Evolutionary conservation across 2,113 vertebrate genomes (phyloP), one percentile per base, ranked within the genome.

Genomic region (Ctenodactylus gundi): DNA sequence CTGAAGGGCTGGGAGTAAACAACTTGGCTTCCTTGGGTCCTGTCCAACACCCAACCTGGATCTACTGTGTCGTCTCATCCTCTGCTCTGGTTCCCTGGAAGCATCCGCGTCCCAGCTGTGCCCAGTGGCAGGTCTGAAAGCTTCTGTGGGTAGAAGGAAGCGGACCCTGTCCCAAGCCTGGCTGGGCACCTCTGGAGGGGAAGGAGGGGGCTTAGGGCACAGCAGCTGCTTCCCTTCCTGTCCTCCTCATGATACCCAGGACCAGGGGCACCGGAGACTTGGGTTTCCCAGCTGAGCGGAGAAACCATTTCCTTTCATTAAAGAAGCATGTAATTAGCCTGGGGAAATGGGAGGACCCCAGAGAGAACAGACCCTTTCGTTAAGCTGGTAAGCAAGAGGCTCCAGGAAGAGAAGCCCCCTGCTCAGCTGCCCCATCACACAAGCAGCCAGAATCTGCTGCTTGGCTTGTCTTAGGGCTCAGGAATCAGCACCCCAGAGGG

Each of bases 221-320:
- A 72, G 62, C 92, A 95, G 90, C 96, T 85, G 93, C 91, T 90
- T 85, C 46, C 64, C 36, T 78, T 65, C 91, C 41, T 49, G 39
- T n/a, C 62, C 72, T 90, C 93, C 90, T 87, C 72, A 18, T 65
- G 88, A 92, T 44, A 70, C 91, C 64, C 92, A 67, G 0, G 27
- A 78, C 0, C 31, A 90, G 53, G 80, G 91, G 87, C 93, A 92
- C 41, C 46, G 1, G 92, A 86, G 77, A 91, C 84, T 65, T 62
- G 84, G 65, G 81, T 78, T 90, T 96, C 96, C 81, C 95, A 95
- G 84, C 90, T 97, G 39, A 31, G 64, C 90, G 23, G 93, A 88
- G 88, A 94, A 92, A 72, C 85, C 23, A 46, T 84, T 97, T 96
- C 90, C 90, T 92, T 93, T 94, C 92, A 81, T 91, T 92, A 90